Conservation (phyloP, 2,113 vertebrate species). For the Psittacula cyanocephala region DNA sequence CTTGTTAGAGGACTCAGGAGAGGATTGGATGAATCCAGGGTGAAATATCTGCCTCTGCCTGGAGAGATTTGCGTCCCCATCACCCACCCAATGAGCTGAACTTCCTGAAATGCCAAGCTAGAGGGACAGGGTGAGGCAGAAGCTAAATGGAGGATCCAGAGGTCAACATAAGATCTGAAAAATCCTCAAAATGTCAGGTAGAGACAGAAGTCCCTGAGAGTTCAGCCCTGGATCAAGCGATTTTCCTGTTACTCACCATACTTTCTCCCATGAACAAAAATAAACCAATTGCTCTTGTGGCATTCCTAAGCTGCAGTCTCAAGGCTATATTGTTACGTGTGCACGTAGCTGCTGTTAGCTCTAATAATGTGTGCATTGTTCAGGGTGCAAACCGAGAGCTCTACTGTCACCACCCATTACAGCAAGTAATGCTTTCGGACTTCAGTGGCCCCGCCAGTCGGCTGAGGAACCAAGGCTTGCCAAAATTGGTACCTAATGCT, state of each 20-base stretch:
- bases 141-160: neutral
- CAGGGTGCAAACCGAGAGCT: neutral
- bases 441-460: neutral
- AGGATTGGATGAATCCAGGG: neutral
- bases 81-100: neutral
- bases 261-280: slow-evolving; percentile 19
- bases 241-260: neutral
- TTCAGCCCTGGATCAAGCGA: neutral
- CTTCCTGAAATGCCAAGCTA: neutral
- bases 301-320: slow-evolving; percentile 22
- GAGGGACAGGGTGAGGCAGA: neutral
- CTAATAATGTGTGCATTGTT: slow-evolving; percentile 45
- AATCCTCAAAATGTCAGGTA: neutral
- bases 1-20: neutral
- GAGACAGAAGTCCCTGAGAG: neutral
- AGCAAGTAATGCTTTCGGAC: neutral
- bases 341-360: neutral
- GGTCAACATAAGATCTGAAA: neutral
- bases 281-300: neutral
- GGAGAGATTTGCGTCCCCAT: neutral
- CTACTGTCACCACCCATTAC: slow-evolving; percentile 31
- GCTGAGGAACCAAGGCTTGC: neutral
- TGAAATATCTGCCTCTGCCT: neutral
- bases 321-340: slow-evolving; percentile 29
- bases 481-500: neutral